Conservation (phyloP, 2,113 vertebrate species). For the Climacteris rufus region DNA sequence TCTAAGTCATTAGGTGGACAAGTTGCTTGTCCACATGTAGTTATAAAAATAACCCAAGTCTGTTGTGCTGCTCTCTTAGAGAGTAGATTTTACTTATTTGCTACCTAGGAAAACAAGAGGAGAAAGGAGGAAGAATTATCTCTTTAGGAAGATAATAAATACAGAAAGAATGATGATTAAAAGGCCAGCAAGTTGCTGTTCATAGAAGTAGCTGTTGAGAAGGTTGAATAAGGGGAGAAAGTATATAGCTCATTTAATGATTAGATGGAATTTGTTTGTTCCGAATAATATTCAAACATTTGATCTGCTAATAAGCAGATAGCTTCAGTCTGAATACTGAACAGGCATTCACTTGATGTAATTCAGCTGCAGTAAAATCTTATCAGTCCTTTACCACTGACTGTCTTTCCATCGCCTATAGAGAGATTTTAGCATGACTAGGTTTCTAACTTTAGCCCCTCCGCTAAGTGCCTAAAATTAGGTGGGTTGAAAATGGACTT, state of each 20-base stretch:
- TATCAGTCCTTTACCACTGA: neutral
- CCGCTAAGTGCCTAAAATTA: neutral
- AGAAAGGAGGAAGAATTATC: neutral
- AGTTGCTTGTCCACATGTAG: neutral
- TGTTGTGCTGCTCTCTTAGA: neutral
- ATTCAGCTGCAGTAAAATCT: neutral
- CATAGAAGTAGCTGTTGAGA: neutral
- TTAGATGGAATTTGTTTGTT: conserved; percentile 3
- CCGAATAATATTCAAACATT: neutral
- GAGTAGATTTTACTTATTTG: neutral
- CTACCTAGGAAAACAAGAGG: neutral
- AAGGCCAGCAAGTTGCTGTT: neutral
- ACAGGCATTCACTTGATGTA: neutral
- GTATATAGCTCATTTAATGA: neutral
- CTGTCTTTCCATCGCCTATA: neutral
- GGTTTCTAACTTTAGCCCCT: neutral
- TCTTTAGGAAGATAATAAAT: neutral
- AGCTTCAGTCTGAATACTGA: neutral
- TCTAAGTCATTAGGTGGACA: neutral
- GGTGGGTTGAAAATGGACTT: neutral
- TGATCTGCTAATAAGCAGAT: neutral
- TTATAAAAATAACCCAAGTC: neutral
- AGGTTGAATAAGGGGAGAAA: neutral
- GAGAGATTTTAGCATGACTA: neutral
- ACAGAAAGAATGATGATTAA: neutral